These are phyloP conservation scores for Tachina grossa DNA, from an alignment of 2,888 invertebrate species.

Conservation along the genomic window DNA sequence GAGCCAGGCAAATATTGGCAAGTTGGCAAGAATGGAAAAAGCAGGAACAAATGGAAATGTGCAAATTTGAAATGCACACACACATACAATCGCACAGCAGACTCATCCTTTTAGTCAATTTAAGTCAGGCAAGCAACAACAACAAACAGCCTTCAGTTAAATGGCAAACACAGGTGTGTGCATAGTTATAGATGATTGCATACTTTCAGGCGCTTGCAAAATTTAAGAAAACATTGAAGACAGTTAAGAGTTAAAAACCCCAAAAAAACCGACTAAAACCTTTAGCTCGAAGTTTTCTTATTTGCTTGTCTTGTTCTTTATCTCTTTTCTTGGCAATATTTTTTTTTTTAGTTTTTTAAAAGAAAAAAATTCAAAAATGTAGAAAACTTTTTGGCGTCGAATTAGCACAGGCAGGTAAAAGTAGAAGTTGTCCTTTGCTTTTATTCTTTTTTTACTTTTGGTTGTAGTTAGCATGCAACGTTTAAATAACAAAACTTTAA, in stretches of 20 bases:
- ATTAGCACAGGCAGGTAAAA: slow-evolving; percentile 70
- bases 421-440: slow-evolving; percentile 50
- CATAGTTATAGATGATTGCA: slow-evolving; percentile 68
- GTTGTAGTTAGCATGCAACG: slow-evolving; percentile 29
- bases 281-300: slow-evolving; percentile 61
- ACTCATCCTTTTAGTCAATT: slow-evolving; percentile 31
- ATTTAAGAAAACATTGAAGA: slow-evolving; percentile 68
- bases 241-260: slow-evolving; percentile 53
- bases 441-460: slow-evolving; percentile 5
- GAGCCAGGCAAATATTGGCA: slow-evolving; percentile 18
- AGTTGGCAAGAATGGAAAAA: slow-evolving; percentile 1
- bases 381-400: slow-evolving; percentile 69
- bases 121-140: slow-evolving; percentile 32
- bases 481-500: slow-evolving; percentile 57
- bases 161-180: slow-evolving; percentile 69
- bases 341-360: slow-evolving; percentile 7
- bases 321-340: slow-evolving; percentile 22
- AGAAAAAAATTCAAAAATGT: slow-evolving; percentile 49
- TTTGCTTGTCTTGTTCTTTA: slow-evolving; percentile 54
- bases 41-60: slow-evolving; percentile 35
- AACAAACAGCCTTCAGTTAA: slow-evolving; percentile 42
- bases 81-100: neutral
- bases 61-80: slow-evolving; percentile 60
- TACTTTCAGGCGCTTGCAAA: slow-evolving; percentile 69
- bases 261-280: slow-evolving; percentile 52